A percentile compares a stretch with the other conserved stretches of the same genome.
phyloP scores from a whole-genome alignment of 2,797 vertebrate genomes.

The Bradypodion pumilum region DNA sequence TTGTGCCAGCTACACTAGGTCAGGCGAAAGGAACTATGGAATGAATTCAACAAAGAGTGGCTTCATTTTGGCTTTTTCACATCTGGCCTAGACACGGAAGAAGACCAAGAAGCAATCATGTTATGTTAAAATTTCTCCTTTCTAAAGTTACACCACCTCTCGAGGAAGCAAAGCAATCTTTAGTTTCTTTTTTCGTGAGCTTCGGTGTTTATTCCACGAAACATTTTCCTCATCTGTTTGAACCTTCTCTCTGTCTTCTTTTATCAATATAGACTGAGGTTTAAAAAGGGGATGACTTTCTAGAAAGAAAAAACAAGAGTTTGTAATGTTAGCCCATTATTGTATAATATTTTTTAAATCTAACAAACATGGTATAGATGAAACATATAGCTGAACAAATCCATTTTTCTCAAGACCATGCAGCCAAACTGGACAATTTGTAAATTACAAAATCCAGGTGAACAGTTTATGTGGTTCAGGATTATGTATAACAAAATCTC shows the following conservation, averaged over 20 bases:
- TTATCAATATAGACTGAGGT: conserved; percentile 1
- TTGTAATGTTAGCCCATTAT: rapidly evolving
- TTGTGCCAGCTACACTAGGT: too few species aligned
- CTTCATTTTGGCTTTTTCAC: too few species aligned
- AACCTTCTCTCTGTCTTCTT: conserved; percentile 18
- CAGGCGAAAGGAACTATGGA: too few species aligned
- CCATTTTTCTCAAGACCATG: neutral
- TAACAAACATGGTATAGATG: neutral
- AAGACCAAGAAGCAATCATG: conserved; percentile 16
- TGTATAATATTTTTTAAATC: neutral
- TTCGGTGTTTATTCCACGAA: conserved; percentile 28
- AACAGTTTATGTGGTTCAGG: neutral
- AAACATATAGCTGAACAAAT: neutral
- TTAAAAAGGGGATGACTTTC: neutral
- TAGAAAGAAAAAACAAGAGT: conserved; percentile 17
- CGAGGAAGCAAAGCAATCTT: conserved; percentile 47
- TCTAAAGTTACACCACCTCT: conserved; percentile 42
- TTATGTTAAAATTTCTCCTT: conserved; percentile 16
- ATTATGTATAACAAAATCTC: neutral
- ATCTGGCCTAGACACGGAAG: too few species aligned
- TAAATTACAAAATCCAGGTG: neutral
- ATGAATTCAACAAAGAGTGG: too few species aligned
- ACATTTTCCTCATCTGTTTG: neutral
- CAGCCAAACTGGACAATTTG: neutral
- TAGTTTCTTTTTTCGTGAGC: conserved; percentile 41